Evolutionary conservation across 2,113 vertebrate genomes (phyloP).

Genomic region (Eonycteris spelaea): DNA sequence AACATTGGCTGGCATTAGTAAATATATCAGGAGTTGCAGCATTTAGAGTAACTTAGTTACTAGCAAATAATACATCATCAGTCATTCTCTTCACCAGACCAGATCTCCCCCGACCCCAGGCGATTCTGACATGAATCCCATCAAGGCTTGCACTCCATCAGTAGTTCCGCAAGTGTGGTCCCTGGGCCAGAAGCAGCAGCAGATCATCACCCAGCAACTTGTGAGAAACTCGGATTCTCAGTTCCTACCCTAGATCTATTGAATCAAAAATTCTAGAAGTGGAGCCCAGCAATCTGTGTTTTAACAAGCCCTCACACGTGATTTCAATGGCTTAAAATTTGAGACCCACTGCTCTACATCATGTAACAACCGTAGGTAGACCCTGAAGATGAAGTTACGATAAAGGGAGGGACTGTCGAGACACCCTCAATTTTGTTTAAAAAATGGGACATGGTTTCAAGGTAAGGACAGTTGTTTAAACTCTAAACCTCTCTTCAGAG

Average conservation of each 20-base stretch:
- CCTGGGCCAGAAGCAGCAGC: not conserved
- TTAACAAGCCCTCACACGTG: rapidly evolving
- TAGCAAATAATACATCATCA: not conserved
- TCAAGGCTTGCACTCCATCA: not conserved
- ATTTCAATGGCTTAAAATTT: not conserved
- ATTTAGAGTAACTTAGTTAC: not conserved
- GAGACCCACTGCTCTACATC: not conserved
- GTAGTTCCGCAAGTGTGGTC: not conserved
- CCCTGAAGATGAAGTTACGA: not conserved
- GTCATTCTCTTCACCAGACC: not conserved
- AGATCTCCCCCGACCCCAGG: not conserved
- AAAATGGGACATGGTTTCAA: not conserved
- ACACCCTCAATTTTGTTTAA: not conserved
- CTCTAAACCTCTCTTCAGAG: not conserved
- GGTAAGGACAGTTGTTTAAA: too few relatives aligned
- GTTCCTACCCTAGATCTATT: not conserved
- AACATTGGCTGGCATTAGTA: not conserved
- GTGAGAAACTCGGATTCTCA: not conserved
- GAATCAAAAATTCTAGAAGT: not conserved
- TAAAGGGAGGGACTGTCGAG: not conserved
- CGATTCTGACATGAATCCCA: rapidly evolving
- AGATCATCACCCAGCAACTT: not conserved
- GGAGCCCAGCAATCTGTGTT: too few relatives aligned
- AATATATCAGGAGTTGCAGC: not conserved
- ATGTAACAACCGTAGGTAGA: too few relatives aligned